Percentiles rank a stretch among this genome's conserved stretches.
Evolutionary conservation across 92 coral and sea anemone genomes (phyloP).

Genomic region (Blastomussa wellsi): DNA sequence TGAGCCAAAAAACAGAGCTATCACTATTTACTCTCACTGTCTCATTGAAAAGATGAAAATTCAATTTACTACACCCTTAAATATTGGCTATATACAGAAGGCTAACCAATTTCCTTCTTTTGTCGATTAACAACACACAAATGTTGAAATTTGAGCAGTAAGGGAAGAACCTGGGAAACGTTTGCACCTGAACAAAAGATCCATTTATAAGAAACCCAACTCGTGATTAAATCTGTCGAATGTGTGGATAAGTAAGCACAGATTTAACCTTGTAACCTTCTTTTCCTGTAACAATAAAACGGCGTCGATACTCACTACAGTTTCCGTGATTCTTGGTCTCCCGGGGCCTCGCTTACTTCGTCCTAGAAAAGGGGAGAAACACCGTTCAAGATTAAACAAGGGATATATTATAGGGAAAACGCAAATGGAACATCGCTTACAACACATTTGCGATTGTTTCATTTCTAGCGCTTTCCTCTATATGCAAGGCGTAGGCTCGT

Average conservation of each 20-base stretch:
- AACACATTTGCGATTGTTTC: conserved; percentile 24
- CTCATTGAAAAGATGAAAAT: not conserved
- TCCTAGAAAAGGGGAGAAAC: conserved; percentile 49
- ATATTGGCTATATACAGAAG: not conserved
- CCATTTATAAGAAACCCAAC: not conserved
- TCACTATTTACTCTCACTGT: not conserved
- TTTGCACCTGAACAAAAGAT: conserved; percentile 19
- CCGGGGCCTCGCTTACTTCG: conserved; percentile 77
- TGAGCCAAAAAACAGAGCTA: not conserved
- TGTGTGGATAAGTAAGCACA: conserved; percentile 3
- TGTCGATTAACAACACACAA: not conserved
- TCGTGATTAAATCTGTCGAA: not conserved
- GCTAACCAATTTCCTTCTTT: not conserved
- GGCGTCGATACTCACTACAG: conserved; percentile 42
- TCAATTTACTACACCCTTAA: not conserved
- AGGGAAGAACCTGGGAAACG: conserved; percentile 7
- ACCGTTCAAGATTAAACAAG: not conserved
- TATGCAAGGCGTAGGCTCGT: conserved; percentile 51
- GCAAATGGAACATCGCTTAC: not conserved
- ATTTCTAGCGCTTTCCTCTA: not conserved
- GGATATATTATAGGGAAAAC: not conserved
- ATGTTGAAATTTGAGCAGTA: conserved; percentile 2
- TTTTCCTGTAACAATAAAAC: not conserved
- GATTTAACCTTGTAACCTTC: conserved; percentile 19
- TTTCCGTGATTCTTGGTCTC: conserved; percentile 68